phyloP scores from a whole-genome alignment of 2,888 invertebrate genomes.

The Drosophila anomelani region DNA sequence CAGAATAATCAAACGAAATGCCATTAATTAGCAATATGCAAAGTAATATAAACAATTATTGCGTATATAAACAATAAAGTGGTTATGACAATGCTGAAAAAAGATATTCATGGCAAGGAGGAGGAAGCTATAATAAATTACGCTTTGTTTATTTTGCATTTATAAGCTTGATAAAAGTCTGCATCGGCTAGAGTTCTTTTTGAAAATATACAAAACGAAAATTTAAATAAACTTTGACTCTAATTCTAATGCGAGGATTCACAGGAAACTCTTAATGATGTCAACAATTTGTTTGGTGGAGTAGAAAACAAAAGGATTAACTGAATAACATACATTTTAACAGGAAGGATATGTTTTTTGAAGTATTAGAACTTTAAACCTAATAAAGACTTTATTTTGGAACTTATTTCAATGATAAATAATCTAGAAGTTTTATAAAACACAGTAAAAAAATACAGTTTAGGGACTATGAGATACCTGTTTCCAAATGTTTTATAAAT shows the following conservation, averaged over 20 bases:
- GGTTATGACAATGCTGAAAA: slow-evolving; percentile 8
- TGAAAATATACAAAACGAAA: neutral
- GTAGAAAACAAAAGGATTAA: too few relatives aligned
- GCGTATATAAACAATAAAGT: slow-evolving; percentile 19
- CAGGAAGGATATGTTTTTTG: too few relatives aligned
- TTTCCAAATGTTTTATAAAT: neutral
- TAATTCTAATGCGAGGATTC: neutral
- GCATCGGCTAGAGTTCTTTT: neutral
- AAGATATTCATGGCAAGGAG: neutral
- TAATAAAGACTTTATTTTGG: neutral
- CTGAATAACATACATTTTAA: too few relatives aligned
- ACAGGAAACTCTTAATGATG: neutral
- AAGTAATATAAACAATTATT: slow-evolving; percentile 37
- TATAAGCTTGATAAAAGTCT: neutral
- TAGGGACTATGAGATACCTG: neutral
- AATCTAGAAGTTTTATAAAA: neutral
- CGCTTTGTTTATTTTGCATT: slow-evolving; percentile 3
- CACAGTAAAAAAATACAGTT: neutral
- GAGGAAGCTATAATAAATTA: slow-evolving; percentile 1
- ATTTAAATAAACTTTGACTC: neutral
- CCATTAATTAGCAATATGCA: slow-evolving; percentile 47
- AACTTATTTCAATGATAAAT: neutral
- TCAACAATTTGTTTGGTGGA: too few relatives aligned
- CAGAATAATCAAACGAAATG: slow-evolving; percentile 38
- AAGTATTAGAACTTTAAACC: too few relatives aligned